A percentile compares a stretch with the other conserved stretches of the same genome.
Evolutionary conservation across 1,140 invertebrate species (phyloP).

Genomic region (Hydropsyche tenuis): DNA sequence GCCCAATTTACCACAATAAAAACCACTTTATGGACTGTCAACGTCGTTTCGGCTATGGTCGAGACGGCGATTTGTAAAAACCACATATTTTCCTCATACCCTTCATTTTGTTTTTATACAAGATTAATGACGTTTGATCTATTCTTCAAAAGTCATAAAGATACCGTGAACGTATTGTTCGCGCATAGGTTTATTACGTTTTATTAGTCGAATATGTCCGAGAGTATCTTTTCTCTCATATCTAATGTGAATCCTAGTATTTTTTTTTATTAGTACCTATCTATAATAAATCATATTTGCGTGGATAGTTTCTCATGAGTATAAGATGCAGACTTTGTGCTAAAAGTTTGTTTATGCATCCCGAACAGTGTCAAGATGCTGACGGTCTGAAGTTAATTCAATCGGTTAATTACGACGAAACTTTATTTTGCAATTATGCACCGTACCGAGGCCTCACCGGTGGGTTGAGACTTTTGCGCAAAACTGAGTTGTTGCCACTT

Average conservation of each 20-base stretch:
- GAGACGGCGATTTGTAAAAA: slow-evolving; percentile 8
- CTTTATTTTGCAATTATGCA: slow-evolving; percentile 28
- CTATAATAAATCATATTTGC: no score
- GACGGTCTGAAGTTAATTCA: slow-evolving; percentile 17
- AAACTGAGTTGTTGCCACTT: no score
- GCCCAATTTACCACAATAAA: slow-evolving; percentile 23
- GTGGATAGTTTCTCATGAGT: no score
- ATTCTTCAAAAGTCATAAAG: background rate
- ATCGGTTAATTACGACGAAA: slow-evolving; percentile 27
- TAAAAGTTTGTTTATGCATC: slow-evolving; percentile 10
- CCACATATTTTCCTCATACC: slow-evolving; percentile 5
- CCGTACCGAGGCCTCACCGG: background rate
- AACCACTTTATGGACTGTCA: slow-evolving; percentile 24
- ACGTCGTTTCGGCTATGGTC: slow-evolving; percentile 8
- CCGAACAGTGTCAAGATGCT: background rate
- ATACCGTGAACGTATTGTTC: background rate
- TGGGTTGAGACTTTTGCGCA: background rate
- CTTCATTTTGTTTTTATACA: background rate
- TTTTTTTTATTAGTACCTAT: no score
- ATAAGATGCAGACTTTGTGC: background rate
- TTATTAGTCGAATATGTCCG: no score
- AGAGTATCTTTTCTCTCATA: no score
- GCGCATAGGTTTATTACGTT: no score
- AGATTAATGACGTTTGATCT: slow-evolving; percentile 13
- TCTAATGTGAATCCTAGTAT: no score